phyloP scores from a whole-genome alignment of 2,888 invertebrate species.

The Lasioglossum morio region DNA sequence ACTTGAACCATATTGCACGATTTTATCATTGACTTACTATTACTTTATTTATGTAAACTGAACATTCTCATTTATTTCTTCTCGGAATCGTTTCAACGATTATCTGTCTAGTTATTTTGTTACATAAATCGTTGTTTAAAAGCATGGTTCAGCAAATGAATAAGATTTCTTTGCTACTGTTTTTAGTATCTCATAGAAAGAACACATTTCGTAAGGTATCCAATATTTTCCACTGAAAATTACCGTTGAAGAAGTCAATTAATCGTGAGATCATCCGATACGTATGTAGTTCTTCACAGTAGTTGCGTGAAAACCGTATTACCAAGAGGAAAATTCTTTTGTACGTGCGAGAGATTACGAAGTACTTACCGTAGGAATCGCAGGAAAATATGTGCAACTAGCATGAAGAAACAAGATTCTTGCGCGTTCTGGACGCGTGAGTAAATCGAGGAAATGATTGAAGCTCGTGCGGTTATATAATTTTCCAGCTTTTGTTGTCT shows the following conservation, averaged over 20 bases:
- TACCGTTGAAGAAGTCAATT: background rate
- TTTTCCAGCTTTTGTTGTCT: background rate
- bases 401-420: conserved; percentile 22
- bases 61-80: too few species aligned
- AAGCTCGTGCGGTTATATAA: background rate
- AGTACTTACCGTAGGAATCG: background rate
- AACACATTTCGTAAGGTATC: background rate
- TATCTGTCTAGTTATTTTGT: background rate
- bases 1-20: too few species aligned
- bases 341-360: background rate
- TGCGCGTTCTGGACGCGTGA: conserved; percentile 3
- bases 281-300: background rate
- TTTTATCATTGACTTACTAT: too few species aligned
- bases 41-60: too few species aligned
- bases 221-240: background rate
- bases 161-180: background rate
- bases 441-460: conserved; percentile 23
- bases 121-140: background rate
- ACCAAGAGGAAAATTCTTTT: conserved; percentile 7
- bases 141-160: background rate
- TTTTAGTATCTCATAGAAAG: background rate
- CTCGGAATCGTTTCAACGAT: background rate
- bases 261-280: background rate
- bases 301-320: conserved; percentile 15
- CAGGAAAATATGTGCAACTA: background rate